A percentile compares a stretch with the other conserved stretches of the same genome.
Conservation (phyloP, 2,113 vertebrate species). For the Periophthalmus modestus region DNA sequence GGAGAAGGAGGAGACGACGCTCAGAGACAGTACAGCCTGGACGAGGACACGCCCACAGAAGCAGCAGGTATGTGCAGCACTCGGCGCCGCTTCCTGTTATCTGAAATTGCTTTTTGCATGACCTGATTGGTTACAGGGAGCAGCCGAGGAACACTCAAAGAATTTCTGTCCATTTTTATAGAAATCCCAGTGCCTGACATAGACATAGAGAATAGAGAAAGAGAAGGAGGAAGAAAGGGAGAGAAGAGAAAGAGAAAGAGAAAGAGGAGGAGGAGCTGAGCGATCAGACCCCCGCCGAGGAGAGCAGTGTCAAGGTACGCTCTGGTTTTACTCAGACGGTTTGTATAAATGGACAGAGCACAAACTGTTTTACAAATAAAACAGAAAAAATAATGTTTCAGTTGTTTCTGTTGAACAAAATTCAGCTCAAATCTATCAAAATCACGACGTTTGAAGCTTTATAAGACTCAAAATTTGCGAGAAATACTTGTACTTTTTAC, state of each 20-base stretch:
- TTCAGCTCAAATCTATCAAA: no score
- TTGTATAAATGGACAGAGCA: no score
- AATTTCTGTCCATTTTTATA: constrained; percentile 23
- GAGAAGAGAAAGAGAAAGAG: no score
- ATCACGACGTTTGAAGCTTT: no score
- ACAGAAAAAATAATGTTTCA: no score
- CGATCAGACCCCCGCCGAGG: constrained; percentile 42
- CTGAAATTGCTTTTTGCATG: neutral
- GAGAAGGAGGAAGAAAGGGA: no score
- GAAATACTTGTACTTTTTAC: no score
- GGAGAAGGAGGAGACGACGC: constrained; percentile 81
- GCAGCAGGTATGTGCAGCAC: constrained; percentile 53
- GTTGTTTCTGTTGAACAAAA: no score
- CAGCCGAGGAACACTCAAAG: neutral
- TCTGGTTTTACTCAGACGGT: neutral
- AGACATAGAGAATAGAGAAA: constrained; percentile 55
- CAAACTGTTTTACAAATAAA: no score
- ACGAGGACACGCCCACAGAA: constrained; percentile 64
- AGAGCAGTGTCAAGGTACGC: constrained; percentile 46
- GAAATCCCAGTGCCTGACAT: constrained; percentile 45
- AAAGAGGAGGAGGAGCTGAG: constrained; percentile 62
- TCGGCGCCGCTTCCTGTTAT: constrained; percentile 6
- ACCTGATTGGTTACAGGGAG: neutral
- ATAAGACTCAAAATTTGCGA: no score
- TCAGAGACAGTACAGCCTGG: constrained; percentile 74